Evolutionary conservation across 2,888 invertebrate genomes (phyloP), one percentile per base, ranked within the genome.

Genomic region (Caenorhabditis doughertyi): DNA sequence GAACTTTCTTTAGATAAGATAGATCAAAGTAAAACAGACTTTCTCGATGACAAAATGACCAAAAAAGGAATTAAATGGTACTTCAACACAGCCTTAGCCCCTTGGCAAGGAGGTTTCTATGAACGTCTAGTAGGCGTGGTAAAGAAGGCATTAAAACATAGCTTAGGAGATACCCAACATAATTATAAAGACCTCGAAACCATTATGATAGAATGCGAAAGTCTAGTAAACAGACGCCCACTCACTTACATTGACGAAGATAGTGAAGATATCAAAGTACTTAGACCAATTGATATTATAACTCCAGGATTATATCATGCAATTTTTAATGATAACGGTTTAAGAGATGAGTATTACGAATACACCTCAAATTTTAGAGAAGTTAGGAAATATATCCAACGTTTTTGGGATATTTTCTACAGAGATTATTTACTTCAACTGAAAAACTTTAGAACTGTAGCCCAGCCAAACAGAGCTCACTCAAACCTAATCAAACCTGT

Each of bases 71-170:
- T n/a, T n/a, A n/a, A n/a, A n/a, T n/a, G n/a, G n/a, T n/a, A n/a
- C n/a, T n/a, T n/a, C n/a, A n/a, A n/a, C n/a, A n/a, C n/a, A n/a
- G n/a, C n/a, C n/a, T n/a, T n/a, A n/a, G n/a, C 68, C 21, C 68
- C 68, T 3, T 68, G 68, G 68, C 51, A 68, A n/a, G 68, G 68
- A 32, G 68, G 68, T 3, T 53, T 68, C 21, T 68, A 53, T 39
- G 68, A 68, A n/a, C 11, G 68, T 9, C 55, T 68, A 11, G 39
- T 68, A 8, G 39, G 68, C 53, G 23, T 39, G 9, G 32, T 39
- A 1, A 68, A 68, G 25, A 53, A 53, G 29, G 51, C 55, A 39
- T 9, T 68, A 7, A 55, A 55, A 21, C 51, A 68, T 21, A n/a
- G 32, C 1, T 23, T 53, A n/a, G 68, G 68, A 5, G 23, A 49